A percentile compares a stretch with the other conserved stretches of the same genome.
phyloP scores from a whole-genome alignment of 1,140 invertebrate genomes.

The Drosophila nasuta region DNA sequence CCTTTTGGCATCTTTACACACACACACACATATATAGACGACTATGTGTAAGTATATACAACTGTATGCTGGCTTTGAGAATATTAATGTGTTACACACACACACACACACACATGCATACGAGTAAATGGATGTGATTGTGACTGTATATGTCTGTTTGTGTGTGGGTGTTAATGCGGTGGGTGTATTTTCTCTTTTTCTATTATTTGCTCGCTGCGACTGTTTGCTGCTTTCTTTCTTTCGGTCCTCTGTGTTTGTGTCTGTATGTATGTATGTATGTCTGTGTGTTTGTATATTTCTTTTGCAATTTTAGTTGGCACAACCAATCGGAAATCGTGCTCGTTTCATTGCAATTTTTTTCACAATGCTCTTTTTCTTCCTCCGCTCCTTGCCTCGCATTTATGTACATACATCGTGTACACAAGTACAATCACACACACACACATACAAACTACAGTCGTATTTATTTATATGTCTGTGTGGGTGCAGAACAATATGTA shows the following conservation, averaged over 20 bases:
- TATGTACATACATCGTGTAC: slow-evolving; percentile 16
- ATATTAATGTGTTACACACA: slow-evolving; percentile 22
- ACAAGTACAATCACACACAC: slow-evolving; percentile 5
- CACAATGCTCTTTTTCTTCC: slow-evolving; percentile 8
- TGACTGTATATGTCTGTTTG: slow-evolving; percentile 5
- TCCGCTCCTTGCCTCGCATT: neutral
- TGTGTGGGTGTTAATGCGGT: slow-evolving; percentile 44
- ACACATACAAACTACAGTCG: neutral
- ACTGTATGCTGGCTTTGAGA: slow-evolving; percentile 4
- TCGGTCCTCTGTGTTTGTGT: slow-evolving; percentile 29
- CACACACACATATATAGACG: slow-evolving; percentile 23
- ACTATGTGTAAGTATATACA: slow-evolving; percentile 13
- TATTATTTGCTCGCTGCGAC: slow-evolving; percentile 48
- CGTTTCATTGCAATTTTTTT: slow-evolving; percentile 33
- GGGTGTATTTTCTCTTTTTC: slow-evolving; percentile 54
- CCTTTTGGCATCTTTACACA: slow-evolving; percentile 52
- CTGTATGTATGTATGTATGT: slow-evolving; percentile 26
- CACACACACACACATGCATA: slow-evolving; percentile 19
- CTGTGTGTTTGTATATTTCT: slow-evolving; percentile 43
- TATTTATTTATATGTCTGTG: slow-evolving; percentile 14
- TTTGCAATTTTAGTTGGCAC: slow-evolving; percentile 57
- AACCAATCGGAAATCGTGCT: slow-evolving; percentile 60
- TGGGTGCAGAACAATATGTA: slow-evolving; percentile 9
- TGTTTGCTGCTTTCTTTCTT: slow-evolving; percentile 37
- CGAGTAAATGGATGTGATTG: no score